Evolutionary conservation across 2,797 vertebrate genomes (phyloP).

Genomic region (Pempheris klunzingeri): DNA sequence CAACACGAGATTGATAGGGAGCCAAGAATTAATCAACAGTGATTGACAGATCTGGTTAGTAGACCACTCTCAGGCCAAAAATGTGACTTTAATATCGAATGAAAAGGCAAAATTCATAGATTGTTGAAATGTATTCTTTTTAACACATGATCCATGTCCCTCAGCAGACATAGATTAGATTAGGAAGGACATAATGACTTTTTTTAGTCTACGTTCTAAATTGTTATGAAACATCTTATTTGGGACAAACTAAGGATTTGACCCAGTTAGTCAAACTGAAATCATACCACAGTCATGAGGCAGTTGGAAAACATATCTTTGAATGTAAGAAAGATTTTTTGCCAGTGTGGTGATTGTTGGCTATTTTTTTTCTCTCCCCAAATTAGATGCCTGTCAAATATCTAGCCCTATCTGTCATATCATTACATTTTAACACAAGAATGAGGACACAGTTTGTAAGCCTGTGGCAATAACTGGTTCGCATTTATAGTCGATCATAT

Average conservation of each 20-base stretch:
- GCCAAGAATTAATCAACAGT: slow-evolving; percentile 42
- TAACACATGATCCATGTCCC: not conserved
- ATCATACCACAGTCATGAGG: slow-evolving; percentile 36
- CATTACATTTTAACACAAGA: slow-evolving; percentile 29
- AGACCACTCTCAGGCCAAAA: slow-evolving; percentile 9
- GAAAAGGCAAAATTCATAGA: slow-evolving; percentile 5
- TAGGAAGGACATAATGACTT: slow-evolving; percentile 19
- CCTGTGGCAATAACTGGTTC: slow-evolving; percentile 49
- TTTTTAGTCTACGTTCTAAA: slow-evolving; percentile 34
- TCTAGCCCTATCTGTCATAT: slow-evolving; percentile 22
- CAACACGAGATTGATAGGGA: slow-evolving; percentile 23
- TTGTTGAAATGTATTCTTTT: slow-evolving; percentile 18
- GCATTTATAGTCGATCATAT: slow-evolving; percentile 65
- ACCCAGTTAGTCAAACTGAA: slow-evolving; percentile 60
- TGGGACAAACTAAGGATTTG: slow-evolving; percentile 52
- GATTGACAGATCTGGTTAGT: slow-evolving; percentile 8
- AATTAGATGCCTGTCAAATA: slow-evolving; percentile 27
- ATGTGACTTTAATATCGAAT: slow-evolving; percentile 7
- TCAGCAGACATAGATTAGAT: slow-evolving; percentile 35
- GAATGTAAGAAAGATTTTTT: slow-evolving; percentile 5
- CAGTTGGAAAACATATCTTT: slow-evolving; percentile 3
- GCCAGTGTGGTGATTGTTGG: not conserved
- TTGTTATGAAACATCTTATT: slow-evolving; percentile 45
- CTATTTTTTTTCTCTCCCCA: slow-evolving; percentile 4
- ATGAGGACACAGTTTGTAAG: slow-evolving; percentile 30